These are phyloP conservation scores for Heliothis subflexa DNA, from an alignment of 1,140 invertebrate species.

Conservation along the genomic window DNA sequence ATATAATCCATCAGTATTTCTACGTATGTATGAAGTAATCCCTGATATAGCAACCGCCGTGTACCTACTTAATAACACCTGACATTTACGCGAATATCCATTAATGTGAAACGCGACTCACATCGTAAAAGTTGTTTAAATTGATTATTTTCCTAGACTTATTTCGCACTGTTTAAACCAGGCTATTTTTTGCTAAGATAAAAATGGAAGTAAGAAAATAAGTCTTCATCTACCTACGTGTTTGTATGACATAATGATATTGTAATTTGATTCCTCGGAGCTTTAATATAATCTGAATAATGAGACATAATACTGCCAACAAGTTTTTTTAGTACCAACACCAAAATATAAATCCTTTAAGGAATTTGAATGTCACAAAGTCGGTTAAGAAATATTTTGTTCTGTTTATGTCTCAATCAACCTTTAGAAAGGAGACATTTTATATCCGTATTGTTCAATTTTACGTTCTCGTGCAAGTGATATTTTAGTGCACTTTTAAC, in stretches of 20 bases:
- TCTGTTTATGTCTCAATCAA: constrained; percentile 31
- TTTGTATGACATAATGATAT: constrained; percentile 19
- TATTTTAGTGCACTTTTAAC: constrained; percentile 24
- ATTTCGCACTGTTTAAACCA: too few relatives aligned
- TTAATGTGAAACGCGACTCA: background rate
- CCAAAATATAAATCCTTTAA: background rate
- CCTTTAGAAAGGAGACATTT: constrained; percentile 45
- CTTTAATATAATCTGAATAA: background rate
- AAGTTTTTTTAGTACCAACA: background rate
- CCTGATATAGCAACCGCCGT: background rate
- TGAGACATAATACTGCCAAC: background rate
- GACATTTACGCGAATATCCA: constrained; percentile 20
- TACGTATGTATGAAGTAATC: constrained; percentile 7
- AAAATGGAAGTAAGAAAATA: too few relatives aligned
- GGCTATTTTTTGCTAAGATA: too few relatives aligned
- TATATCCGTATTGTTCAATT: constrained; percentile 28
- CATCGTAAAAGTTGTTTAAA: background rate
- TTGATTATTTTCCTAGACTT: background rate
- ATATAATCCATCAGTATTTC: background rate
- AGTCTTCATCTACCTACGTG: background rate
- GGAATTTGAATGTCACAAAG: constrained; percentile 1
- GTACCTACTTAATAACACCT: background rate
- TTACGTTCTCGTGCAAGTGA: constrained; percentile 25
- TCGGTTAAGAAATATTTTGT: background rate
- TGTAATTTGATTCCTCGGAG: constrained; percentile 31